phyloP scores from a whole-genome alignment of 2,888 invertebrate species.

The Piscicola geometra region DNA sequence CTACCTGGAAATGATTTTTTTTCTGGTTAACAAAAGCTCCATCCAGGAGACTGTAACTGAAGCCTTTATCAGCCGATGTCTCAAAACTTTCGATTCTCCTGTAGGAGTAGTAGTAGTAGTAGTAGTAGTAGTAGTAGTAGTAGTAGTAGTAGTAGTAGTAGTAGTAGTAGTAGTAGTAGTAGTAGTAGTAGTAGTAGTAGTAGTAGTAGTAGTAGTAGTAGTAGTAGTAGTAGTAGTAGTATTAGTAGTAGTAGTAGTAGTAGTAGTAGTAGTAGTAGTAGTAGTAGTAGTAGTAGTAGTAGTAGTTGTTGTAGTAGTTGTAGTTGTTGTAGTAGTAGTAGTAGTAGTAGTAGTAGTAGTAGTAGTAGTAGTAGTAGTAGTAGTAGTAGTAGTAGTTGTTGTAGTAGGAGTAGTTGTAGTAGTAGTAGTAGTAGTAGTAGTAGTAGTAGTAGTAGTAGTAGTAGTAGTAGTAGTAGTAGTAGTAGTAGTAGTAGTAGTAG shows the following conservation, averaged over 20 bases:
- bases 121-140: conserved; percentile 21
- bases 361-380: conserved; percentile 27
- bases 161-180: conserved; percentile 26
- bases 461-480: conserved; percentile 25
- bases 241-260: neutral
- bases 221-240: conserved; percentile 1
- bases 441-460: conserved; percentile 26
- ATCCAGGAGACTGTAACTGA: no score
- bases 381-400: conserved; percentile 29
- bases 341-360: no score
- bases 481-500: neutral
- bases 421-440: conserved; percentile 23
- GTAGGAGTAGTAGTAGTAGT: conserved; percentile 25
- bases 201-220: neutral
- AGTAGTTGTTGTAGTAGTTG: conserved; percentile 5
- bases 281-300: conserved; percentile 16
- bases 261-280: conserved; percentile 11
- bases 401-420: conserved; percentile 27
- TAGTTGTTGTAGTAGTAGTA: conserved; percentile 4
- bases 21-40: no score
- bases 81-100: no score
- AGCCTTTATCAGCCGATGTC: no score
- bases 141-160: conserved; percentile 25
- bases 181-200: conserved; percentile 19
- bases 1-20: no score